Percentiles rank a stretch among this genome's conserved stretches.
These are phyloP conservation scores for Anguilla megastoma DNA, from an alignment of 2,797 vertebrate genomes.

Conservation along the genomic window DNA sequence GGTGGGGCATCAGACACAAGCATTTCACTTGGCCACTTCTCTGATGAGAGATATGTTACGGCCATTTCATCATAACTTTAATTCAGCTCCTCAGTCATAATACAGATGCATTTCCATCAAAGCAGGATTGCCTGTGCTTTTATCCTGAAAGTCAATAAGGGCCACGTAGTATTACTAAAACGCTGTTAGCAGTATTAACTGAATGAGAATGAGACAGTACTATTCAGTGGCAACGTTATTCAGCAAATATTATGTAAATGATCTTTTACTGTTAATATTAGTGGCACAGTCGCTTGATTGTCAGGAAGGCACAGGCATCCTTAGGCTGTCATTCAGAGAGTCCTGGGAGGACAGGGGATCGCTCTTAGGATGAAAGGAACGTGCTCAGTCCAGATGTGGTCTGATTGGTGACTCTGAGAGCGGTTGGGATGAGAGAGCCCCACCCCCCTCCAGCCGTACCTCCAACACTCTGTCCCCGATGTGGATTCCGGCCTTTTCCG, in stretches of 20 bases:
- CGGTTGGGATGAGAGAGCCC: background rate
- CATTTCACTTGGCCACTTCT: background rate
- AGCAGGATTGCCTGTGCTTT: background rate
- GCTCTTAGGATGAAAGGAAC: no score
- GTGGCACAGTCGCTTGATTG: background rate
- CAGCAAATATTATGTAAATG: background rate
- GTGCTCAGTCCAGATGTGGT: background rate
- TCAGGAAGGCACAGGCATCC: background rate
- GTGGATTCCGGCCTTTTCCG: constrained; percentile 72
- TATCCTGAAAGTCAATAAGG: background rate
- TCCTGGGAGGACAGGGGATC: no score
- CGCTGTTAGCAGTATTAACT: background rate
- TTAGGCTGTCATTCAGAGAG: no score
- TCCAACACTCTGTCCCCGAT: constrained; percentile 73
- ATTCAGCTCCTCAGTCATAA: background rate
- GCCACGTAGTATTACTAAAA: background rate
- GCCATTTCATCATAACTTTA: background rate
- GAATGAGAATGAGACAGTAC: background rate
- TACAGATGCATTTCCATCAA: background rate
- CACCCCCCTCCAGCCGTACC: constrained; percentile 55
- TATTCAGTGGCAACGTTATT: background rate
- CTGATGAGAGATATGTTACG: background rate
- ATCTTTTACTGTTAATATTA: background rate
- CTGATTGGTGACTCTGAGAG: background rate
- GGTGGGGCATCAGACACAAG: background rate